A percentile compares a stretch with the other conserved stretches of the same genome.
Conservation (phyloP, 1,140 invertebrate genomes). For the Patella vulgata region DNA sequence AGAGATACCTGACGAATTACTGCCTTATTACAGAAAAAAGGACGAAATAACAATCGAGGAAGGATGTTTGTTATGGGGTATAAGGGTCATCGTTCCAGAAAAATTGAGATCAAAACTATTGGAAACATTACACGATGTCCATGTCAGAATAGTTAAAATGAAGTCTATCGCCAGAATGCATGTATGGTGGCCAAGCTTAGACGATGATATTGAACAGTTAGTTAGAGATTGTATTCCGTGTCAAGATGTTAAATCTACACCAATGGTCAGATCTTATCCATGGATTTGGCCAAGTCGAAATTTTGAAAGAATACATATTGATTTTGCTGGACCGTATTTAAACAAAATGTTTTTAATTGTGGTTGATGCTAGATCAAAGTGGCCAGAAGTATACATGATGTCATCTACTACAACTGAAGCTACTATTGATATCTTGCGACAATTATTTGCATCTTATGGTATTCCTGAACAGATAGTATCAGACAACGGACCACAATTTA, state of each 20-base stretch:
- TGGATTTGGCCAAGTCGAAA: constrained; percentile 28
- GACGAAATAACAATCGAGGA: neutral
- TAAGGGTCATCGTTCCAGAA: neutral
- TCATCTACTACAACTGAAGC: constrained; percentile 18
- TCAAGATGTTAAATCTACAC: constrained; percentile 3
- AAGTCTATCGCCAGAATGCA: constrained; percentile 68
- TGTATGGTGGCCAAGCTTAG: constrained; percentile 69
- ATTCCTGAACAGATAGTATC: constrained; percentile 62
- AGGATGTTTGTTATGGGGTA: neutral
- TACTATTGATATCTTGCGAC: constrained; percentile 25
- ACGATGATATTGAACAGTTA: constrained; percentile 65
- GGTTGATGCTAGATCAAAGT: constrained; percentile 34
- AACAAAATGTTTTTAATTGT: constrained; percentile 31
- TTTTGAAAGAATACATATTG: constrained; percentile 35
- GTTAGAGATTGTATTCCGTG: constrained; percentile 66
- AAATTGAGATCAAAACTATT: neutral
- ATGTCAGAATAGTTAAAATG: constrained; percentile 58
- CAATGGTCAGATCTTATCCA: constrained; percentile 6
- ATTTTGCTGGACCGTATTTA: constrained; percentile 42
- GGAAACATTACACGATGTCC: neutral
- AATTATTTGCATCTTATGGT: constrained; percentile 59
- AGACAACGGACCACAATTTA: too few relatives aligned
- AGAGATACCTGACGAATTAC: too few relatives aligned
- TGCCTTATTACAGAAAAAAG: too few relatives aligned
- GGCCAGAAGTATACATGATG: constrained; percentile 30